Percentiles rank a stretch among this genome's conserved stretches.
These are phyloP conservation scores for Cyprinodon tularosa DNA, from an alignment of 2,113 vertebrate species.

Conservation along the genomic window DNA sequence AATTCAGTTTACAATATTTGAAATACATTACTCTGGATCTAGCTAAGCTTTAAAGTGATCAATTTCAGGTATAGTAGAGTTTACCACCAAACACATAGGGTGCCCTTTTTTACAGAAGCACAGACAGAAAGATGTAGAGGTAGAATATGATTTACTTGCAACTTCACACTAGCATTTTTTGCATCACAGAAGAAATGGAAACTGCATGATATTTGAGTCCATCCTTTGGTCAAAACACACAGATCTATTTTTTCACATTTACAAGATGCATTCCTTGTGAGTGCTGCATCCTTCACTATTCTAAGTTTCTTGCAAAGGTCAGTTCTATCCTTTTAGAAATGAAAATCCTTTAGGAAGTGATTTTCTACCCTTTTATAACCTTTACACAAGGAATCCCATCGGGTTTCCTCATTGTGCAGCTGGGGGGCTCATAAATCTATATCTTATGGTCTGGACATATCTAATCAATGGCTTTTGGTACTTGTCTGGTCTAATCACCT, in stretches of 20 bases:
- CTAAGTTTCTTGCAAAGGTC: constrained; percentile 75
- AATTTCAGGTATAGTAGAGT: constrained; percentile 8
- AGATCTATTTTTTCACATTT: constrained; percentile 44
- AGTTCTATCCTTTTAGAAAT: constrained; percentile 66
- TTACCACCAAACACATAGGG: background rate
- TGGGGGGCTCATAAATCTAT: constrained; percentile 69
- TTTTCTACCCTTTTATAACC: constrained; percentile 75
- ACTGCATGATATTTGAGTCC: constrained; percentile 16
- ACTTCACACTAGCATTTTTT: constrained; percentile 22
- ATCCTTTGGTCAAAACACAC: constrained; percentile 21
- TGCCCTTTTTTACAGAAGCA: background rate
- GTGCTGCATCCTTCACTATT: constrained; percentile 59
- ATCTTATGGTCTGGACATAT: constrained; percentile 62
- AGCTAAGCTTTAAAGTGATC: constrained; percentile 33
- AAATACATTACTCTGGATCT: constrained; percentile 22
- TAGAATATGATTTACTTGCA: background rate
- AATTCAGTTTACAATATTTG: constrained; percentile 54
- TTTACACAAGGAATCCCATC: constrained; percentile 75
- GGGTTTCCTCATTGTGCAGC: constrained; percentile 65
- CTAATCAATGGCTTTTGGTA: constrained; percentile 68
- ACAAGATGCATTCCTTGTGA: constrained; percentile 53
- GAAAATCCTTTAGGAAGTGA: constrained; percentile 70
- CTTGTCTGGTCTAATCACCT: constrained; percentile 71
- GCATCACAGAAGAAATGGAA: background rate
- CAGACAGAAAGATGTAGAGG: background rate